These are phyloP conservation scores for Ypsolopha scabrella DNA, from an alignment of 2,888 invertebrate species.

Conservation along the genomic window DNA sequence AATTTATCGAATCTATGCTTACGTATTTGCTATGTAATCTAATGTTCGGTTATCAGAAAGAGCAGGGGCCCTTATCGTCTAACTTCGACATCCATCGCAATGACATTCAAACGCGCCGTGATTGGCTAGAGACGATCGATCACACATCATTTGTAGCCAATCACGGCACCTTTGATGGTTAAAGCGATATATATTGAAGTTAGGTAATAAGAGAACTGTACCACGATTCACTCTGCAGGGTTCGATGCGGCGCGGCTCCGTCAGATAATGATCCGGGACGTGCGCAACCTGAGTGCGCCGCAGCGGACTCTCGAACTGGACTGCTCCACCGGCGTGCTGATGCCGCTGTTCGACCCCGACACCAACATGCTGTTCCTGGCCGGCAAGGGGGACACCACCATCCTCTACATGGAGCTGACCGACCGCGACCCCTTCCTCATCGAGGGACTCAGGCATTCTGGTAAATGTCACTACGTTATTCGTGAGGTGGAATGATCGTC, in stretches of 20 bases:
- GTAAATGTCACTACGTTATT: constrained; percentile 21
- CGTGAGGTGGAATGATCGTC: too few relatives aligned
- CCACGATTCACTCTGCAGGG: constrained; percentile 26
- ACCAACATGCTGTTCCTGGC: constrained; percentile 96
- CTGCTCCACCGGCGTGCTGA: constrained; percentile 90
- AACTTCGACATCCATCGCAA: too few relatives aligned
- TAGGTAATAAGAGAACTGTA: too few relatives aligned
- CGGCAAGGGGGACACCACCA: constrained; percentile 94
- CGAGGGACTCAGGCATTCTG: constrained; percentile 87
- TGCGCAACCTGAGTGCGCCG: constrained; percentile 81
- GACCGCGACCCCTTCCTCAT: constrained; percentile 91
- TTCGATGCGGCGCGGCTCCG: constrained; percentile 89
- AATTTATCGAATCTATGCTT: too few relatives aligned
- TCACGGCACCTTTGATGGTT: too few relatives aligned
- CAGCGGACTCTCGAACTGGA: constrained; percentile 86
- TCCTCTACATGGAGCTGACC: constrained; percentile 90
- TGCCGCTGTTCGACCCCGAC: constrained; percentile 93
- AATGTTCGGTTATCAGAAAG: too few relatives aligned
- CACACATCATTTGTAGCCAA: too few relatives aligned
- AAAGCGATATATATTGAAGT: too few relatives aligned
- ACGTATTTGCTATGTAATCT: too few relatives aligned
- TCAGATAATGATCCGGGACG: constrained; percentile 90
- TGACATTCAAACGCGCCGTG: too few relatives aligned
- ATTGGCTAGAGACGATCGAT: too few relatives aligned
- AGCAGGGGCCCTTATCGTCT: too few relatives aligned